Conservation (phyloP, 2,797 vertebrate species). For the Euthynnus affinis region DNA sequence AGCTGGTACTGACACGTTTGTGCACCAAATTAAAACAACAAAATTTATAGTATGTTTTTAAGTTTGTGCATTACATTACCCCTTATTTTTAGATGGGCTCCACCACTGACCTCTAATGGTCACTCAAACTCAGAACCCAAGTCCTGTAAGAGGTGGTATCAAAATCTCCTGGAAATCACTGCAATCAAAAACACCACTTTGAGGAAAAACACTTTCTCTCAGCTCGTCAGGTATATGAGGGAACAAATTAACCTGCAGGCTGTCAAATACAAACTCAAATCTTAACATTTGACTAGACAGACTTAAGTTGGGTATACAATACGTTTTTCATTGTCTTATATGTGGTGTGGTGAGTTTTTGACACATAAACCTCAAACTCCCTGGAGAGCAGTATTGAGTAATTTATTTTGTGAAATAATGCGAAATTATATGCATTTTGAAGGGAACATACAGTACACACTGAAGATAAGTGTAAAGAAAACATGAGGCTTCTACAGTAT, state of each 20-base stretch:
- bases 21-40: too few relatives aligned
- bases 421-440: not conserved
- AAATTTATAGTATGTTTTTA: too few relatives aligned
- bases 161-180: too few relatives aligned
- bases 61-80: too few relatives aligned
- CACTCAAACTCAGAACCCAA: too few relatives aligned
- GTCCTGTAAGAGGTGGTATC: too few relatives aligned
- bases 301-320: not conserved
- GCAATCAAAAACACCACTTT: too few relatives aligned
- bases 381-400: not conserved
- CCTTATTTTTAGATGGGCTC: too few relatives aligned
- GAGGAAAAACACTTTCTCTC: too few relatives aligned
- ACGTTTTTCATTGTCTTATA: not conserved
- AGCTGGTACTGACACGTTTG: too few relatives aligned
- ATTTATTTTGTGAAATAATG: not conserved
- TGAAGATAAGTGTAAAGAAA: not conserved
- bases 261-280: not conserved
- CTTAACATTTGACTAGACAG: not conserved
- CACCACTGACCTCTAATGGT: too few relatives aligned
- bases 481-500: not conserved
- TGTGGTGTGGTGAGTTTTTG: not conserved
- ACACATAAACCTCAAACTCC: not conserved
- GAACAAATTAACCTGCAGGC: not conserved
- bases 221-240: not conserved
- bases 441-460: not conserved